phyloP scores from a whole-genome alignment of 2,797 vertebrate species.

The Streptopelia turtur region DNA sequence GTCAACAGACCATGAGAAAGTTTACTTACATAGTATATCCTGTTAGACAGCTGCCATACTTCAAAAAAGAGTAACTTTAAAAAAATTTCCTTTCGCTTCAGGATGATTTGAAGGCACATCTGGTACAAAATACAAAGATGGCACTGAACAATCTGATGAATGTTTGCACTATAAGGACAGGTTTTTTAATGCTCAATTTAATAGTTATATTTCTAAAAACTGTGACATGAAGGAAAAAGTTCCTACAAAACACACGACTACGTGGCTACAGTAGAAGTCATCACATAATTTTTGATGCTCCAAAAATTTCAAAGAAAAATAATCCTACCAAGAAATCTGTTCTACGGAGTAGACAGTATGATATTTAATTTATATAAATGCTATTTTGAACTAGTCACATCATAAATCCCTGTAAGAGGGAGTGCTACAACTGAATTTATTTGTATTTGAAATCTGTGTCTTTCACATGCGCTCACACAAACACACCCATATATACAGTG shows the following conservation, averaged over 20 bases:
- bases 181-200: background rate
- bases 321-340: background rate
- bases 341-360: background rate
- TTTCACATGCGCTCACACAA: background rate
- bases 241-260: background rate
- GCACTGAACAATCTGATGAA: background rate
- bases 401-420: background rate
- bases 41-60: background rate
- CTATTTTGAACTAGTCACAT: background rate
- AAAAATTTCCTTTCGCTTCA: background rate
- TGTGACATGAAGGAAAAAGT: background rate
- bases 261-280: background rate
- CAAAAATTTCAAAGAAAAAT: background rate
- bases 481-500: background rate
- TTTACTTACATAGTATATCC: background rate
- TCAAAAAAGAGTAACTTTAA: background rate
- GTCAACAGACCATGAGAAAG: background rate
- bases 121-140: background rate
- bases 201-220: background rate
- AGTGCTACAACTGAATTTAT: background rate
- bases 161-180: background rate
- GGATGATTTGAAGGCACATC: background rate
- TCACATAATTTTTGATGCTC: background rate
- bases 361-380: background rate
- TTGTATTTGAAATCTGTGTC: background rate